Percentiles rank a stretch among this genome's conserved stretches.
Evolutionary conservation across 2,113 vertebrate species (phyloP).

Genomic region (Pristiophorus japonicus): DNA sequence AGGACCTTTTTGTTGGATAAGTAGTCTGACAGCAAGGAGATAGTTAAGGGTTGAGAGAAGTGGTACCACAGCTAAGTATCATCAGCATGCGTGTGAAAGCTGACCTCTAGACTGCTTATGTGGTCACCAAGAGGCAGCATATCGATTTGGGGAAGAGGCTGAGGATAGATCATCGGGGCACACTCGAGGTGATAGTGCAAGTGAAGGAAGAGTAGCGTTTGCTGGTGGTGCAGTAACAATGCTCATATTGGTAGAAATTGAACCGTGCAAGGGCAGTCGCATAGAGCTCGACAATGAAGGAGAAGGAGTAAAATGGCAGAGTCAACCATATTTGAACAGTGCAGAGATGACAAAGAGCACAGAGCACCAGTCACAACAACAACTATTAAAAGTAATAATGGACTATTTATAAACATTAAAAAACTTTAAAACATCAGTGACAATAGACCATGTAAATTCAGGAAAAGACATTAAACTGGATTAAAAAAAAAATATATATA

Average conservation of each 20-base stretch:
- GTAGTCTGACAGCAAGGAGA: background rate
- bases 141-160: background rate
- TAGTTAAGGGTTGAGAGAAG: background rate
- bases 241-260: background rate
- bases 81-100: background rate
- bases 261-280: background rate
- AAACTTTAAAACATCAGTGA: background rate
- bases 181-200: background rate
- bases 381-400: background rate
- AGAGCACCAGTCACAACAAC: background rate
- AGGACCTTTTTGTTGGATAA: background rate
- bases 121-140: background rate
- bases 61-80: background rate
- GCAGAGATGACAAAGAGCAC: background rate
- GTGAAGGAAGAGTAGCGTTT: background rate
- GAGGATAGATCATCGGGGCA: background rate
- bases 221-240: background rate
- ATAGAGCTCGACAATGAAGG: background rate
- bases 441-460: background rate
- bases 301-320: background rate
- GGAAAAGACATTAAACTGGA: background rate
- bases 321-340: background rate
- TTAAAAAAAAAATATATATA: too few species aligned
- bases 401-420: background rate
- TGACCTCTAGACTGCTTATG: background rate